Percentiles rank a stretch among this genome's conserved stretches.
These are phyloP conservation scores for Rhinoderma darwinii DNA, from an alignment of 2,113 vertebrate genomes.

Conservation along the genomic window DNA sequence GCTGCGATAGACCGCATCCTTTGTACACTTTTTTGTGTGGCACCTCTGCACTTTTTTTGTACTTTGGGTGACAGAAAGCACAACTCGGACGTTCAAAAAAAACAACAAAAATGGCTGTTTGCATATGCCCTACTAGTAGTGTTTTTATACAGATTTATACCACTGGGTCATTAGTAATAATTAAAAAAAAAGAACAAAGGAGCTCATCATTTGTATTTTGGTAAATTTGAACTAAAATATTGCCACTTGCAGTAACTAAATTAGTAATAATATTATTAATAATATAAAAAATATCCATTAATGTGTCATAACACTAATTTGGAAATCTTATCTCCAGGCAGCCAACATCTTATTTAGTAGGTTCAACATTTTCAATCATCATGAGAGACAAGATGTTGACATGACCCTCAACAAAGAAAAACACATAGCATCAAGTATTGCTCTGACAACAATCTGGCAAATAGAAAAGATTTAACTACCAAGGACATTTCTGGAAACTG, in stretches of 20 bases:
- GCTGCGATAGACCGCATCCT: too few relatives aligned
- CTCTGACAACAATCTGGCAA: slow-evolving; percentile 53
- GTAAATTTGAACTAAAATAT: neutral
- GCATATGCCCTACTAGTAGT: too few relatives aligned
- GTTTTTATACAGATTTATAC: too few relatives aligned
- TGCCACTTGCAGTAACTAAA: neutral
- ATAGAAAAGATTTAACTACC: slow-evolving; percentile 52
- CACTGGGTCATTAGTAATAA: too few relatives aligned
- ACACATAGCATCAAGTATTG: slow-evolving; percentile 49
- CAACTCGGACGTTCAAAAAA: too few relatives aligned
- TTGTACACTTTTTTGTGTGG: too few relatives aligned
- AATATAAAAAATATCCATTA: neutral
- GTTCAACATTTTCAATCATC: slow-evolving; percentile 50
- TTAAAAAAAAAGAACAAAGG: neutral
- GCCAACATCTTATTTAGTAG: slow-evolving; percentile 18
- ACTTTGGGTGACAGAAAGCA: too few relatives aligned
- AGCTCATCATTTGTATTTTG: too few relatives aligned
- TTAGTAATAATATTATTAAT: neutral
- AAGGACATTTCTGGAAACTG: slow-evolving; percentile 53
- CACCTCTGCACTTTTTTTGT: too few relatives aligned
- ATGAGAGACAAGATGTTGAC: slow-evolving; percentile 53
- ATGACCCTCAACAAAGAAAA: slow-evolving; percentile 56
- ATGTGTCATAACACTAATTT: neutral
- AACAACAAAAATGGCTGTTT: too few relatives aligned
- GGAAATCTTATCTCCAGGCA: neutral